Evolutionary conservation across 2,888 invertebrate species (phyloP).

Genomic region (Nebria brevicollis): DNA sequence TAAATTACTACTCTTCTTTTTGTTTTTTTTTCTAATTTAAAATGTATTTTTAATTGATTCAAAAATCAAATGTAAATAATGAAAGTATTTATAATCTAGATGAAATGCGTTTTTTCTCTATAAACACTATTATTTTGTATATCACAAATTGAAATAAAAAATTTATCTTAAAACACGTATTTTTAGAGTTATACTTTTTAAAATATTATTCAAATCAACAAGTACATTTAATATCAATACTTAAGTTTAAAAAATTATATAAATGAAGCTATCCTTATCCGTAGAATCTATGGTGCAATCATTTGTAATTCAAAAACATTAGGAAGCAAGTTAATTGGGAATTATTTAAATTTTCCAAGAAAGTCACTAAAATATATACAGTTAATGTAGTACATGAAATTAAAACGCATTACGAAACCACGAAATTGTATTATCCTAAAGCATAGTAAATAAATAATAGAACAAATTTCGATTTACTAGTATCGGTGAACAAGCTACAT

Average conservation of each 20-base stretch:
- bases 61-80: too few species aligned
- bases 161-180: too few species aligned
- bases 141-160: too few species aligned
- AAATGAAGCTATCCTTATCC: neutral
- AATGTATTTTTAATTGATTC: too few species aligned
- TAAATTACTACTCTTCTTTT: too few species aligned
- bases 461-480: constrained; percentile 31
- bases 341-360: neutral
- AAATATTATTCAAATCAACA: neutral
- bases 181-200: too few species aligned
- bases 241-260: neutral
- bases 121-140: too few species aligned
- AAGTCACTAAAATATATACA: neutral
- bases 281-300: neutral
- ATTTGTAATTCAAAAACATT: neutral
- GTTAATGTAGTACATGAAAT: neutral
- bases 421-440: neutral
- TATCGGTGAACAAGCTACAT: constrained; percentile 21
- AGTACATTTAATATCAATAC: neutral
- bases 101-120: too few species aligned
- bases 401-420: neutral
- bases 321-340: neutral
- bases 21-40: too few species aligned
- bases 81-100: too few species aligned
- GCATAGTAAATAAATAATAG: constrained; percentile 30